phyloP scores from a whole-genome alignment of 2,888 invertebrate species.

The Eristalis arbustorum region DNA sequence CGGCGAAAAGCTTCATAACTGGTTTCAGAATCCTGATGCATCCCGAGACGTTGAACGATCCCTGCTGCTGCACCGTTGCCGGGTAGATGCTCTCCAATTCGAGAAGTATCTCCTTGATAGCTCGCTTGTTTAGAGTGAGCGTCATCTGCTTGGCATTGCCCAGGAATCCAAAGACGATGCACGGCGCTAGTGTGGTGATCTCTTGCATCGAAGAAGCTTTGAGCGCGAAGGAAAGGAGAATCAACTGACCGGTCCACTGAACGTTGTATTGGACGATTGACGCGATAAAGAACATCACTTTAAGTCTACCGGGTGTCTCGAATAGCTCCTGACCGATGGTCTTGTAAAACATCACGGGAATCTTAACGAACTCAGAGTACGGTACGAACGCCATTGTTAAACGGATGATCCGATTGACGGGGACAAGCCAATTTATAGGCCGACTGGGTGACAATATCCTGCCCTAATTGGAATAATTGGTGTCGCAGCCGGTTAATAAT shows the following conservation, averaged over 20 bases:
- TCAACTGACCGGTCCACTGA: conserved; percentile 73
- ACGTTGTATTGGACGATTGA: conserved; percentile 75
- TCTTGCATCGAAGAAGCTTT: conserved; percentile 73
- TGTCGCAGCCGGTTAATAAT: background rate
- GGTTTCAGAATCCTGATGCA: conserved; percentile 73
- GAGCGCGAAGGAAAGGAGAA: conserved; percentile 74
- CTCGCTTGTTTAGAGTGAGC: conserved; percentile 71
- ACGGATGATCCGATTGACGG: background rate
- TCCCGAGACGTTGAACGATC: conserved; percentile 40
- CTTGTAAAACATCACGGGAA: conserved; percentile 71
- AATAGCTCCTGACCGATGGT: conserved; percentile 76
- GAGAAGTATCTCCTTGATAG: conserved; percentile 72
- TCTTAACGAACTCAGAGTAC: background rate
- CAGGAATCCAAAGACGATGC: conserved; percentile 76
- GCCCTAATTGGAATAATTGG: background rate
- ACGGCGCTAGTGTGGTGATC: conserved; percentile 77
- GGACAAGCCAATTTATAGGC: background rate
- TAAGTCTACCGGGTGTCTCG: conserved; percentile 70
- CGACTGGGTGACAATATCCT: background rate
- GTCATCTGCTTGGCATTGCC: conserved; percentile 75
- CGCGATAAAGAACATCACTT: conserved; percentile 70
- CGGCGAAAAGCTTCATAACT: conserved; percentile 74
- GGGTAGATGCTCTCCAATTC: conserved; percentile 76
- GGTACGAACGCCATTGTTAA: conserved; percentile 10
- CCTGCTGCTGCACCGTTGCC: conserved; percentile 69